Percentiles rank a stretch among this genome's conserved stretches.
phyloP scores from a whole-genome alignment of 2,113 vertebrate genomes.

The Paradoxurus hermaphroditus region DNA sequence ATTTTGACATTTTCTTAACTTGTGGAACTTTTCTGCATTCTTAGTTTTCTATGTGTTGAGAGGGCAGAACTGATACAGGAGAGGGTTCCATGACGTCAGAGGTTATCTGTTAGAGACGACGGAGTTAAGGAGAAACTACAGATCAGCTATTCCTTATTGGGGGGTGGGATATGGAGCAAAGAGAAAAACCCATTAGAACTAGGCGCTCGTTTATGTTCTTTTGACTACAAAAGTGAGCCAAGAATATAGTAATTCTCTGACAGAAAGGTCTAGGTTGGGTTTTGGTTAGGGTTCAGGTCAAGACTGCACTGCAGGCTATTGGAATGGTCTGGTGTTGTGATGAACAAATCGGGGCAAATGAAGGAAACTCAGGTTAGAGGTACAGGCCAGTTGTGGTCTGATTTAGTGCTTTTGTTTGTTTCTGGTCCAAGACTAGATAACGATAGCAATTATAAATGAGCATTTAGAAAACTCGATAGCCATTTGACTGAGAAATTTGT shows the following conservation, averaged over 20 bases:
- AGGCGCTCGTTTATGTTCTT: background rate
- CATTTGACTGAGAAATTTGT: background rate
- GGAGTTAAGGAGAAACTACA: background rate
- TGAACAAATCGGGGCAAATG: background rate
- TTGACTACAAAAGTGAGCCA: background rate
- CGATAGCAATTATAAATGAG: background rate
- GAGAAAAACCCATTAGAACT: background rate
- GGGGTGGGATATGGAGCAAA: conserved; percentile 16
- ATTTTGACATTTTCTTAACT: conserved; percentile 48
- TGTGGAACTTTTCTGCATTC: background rate
- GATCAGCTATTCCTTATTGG: background rate
- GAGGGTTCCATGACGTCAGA: background rate
- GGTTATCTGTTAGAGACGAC: background rate
- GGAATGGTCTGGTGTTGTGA: background rate
- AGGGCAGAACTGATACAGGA: conserved; percentile 14
- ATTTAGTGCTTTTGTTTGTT: conserved; percentile 4
- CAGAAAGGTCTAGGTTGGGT: background rate
- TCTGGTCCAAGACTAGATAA: background rate
- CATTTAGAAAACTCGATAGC: background rate
- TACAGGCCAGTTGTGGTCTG: background rate
- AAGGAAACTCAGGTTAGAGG: background rate
- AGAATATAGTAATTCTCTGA: conserved; percentile 4
- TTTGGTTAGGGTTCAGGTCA: conserved; percentile 18
- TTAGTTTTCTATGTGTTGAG: background rate
- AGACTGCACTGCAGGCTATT: background rate